Evolutionary conservation across 2,888 invertebrate genomes (phyloP), one percentile per base, ranked within the genome.

Genomic region (Caenorhabditis uteleia): DNA sequence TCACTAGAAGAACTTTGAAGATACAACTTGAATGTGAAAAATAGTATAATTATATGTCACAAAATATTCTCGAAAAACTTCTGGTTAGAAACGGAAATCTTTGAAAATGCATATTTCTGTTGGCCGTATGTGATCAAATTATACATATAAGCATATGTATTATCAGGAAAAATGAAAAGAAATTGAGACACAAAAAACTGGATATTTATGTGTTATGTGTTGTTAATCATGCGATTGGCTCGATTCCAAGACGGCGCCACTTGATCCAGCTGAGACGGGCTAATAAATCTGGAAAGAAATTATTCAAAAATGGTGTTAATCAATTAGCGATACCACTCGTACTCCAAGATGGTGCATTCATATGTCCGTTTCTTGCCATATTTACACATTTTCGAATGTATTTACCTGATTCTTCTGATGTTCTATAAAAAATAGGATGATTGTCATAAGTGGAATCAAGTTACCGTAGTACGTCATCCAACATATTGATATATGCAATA

Each of bases 211-310:
- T n/a, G n/a, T n/a, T n/a, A n/a, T n/a, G n/a, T n/a, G n/a, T n/a
- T n/a, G 27, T 31, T 31, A 20, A 5, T 75, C 39, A 77, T 5
- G 49, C 29, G 38, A 78, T 65, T 4, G 77, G 70, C 21, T 75
- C 55, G 40, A 95, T 93, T 1, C 97, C 97, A 1, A 98, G 88
- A 83, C 93, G 94, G 84, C 95, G 93, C 97, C 97, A 98, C 83
- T 95, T 95, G 78, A 98, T 95, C 97, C 97, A 98, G 0, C 94
- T 94, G 26, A 98, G 87, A 54, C 97, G 88, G 0, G 97, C 95
- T 1, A 95, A 94, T 74, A 98, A 86, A 88, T 97, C 97, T 97
- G 86, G 2, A 83, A 33, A 29, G n/a, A n/a, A 34, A 33, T 8
- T 31, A 31, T 29, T 45, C 12, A 14, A 39, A n/a, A 12, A 27